A percentile compares a stretch with the other conserved stretches of the same genome.
These are phyloP conservation scores for Crotophaga sulcirostris DNA, from an alignment of 2,113 vertebrate genomes.

Conservation along the genomic window DNA sequence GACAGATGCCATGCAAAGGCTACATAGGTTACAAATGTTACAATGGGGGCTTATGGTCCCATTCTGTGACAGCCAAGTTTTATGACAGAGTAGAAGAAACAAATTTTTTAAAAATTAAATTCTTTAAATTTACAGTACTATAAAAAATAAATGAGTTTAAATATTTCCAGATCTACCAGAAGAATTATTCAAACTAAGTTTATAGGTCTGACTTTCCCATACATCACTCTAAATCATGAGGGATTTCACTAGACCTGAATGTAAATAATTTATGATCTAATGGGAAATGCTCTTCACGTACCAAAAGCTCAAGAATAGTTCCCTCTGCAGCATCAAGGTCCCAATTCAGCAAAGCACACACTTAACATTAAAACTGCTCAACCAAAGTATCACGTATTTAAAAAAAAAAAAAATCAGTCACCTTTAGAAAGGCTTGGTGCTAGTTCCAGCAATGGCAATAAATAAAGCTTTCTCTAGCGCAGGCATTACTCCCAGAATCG, in stretches of 20 bases:
- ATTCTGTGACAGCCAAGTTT: background rate
- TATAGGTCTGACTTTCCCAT: constrained; percentile 46
- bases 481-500: background rate
- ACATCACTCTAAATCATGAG: constrained; percentile 43
- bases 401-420: background rate
- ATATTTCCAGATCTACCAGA: constrained; percentile 62
- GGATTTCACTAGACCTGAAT: background rate
- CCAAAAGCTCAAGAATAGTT: background rate
- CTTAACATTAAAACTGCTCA: background rate
- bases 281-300: constrained; percentile 29
- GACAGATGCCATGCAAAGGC: background rate
- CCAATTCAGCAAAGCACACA: background rate
- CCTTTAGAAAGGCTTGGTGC: background rate
- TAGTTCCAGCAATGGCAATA: background rate
- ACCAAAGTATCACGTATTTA: fast-evolving
- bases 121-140: constrained; percentile 30
- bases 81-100: background rate
- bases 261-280: constrained; percentile 35
- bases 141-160: constrained; percentile 43
- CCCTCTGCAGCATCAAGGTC: background rate
- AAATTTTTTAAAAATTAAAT: background rate
- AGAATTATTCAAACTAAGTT: constrained; percentile 58
- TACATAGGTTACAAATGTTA: background rate
- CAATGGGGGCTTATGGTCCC: background rate
- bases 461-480: background rate